Base-by-base conservation (phyloP, 92 coral and sea anemone species). In the Heteractis magnifica region DNA sequence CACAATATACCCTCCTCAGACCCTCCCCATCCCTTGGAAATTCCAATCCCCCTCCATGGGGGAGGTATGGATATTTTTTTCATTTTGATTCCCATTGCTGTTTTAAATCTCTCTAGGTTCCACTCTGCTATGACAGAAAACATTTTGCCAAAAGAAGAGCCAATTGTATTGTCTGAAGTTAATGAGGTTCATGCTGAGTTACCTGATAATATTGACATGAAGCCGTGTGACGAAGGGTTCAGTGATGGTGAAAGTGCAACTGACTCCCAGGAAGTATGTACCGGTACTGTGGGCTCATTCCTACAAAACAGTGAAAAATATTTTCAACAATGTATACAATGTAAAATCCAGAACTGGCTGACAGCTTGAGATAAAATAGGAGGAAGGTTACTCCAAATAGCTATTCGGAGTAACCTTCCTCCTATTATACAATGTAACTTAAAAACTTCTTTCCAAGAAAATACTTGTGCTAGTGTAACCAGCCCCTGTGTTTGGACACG, bases 171-270 rank as follows among this genome's bases (percentile, higher is more conserved):
- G 14, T 18, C 48, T n/a, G 77, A 52, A 65, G 77, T 72, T 8
- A 81, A 20, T 13, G 84, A 81, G n/a, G 55, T 51, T 19, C 65
- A 70, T 10, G 77, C 58, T 6, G 68, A 81, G 51, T 51, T 81
- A 12, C 84, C 84, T 23, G 84, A 81, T 71, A 75, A 51, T 1
- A 4, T 81, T 9, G 53, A 64, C 52, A 8, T 52, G 48, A 74
- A 68, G 77, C 84, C 84, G 0, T 19, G 21, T 12, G 84, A 81
- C 48, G 84, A 81, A 70, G 84, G 84, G 13, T 81, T 81, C 50
- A 58, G 58, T n/a, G 84, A 81, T 13, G 79, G 44, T 13, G 84
- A 68, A 11, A 68, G 73, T 26, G 49, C 49, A 8, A 48, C 73
- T 23, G 73, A 68, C 73, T 68, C 73, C 4, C 73, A 68, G 44